Percentiles rank a stretch among this genome's conserved stretches.
phyloP scores from a whole-genome alignment of 37 sponge, comb jelly and placozoan species.

The Halisarca cf. caerulea region DNA sequence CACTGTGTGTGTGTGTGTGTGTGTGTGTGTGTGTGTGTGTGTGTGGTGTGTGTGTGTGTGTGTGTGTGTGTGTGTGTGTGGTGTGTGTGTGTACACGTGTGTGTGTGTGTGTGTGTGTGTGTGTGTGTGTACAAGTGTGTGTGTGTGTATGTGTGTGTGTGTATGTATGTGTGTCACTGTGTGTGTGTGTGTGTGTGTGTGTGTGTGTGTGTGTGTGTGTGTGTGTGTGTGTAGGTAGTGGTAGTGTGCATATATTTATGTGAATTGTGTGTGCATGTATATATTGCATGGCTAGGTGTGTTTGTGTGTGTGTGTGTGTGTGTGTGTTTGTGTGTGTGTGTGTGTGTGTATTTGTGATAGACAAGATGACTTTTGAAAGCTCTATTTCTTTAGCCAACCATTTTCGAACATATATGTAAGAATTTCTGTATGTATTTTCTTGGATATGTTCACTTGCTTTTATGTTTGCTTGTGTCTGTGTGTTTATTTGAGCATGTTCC shows the following conservation, averaged over 20 bases:
- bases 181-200: conserved; percentile 8
- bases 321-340: not conserved
- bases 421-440: too few species aligned
- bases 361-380: too few species aligned
- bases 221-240: not conserved
- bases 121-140: not conserved
- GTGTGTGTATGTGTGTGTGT: not conserved
- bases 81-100: not conserved
- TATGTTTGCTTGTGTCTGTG: too few species aligned
- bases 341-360: not conserved
- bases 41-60: conserved; percentile 16
- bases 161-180: conserved; percentile 24
- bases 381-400: too few species aligned
- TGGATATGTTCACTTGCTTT: too few species aligned
- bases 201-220: conserved; percentile 13
- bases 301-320: not conserved
- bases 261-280: not conserved
- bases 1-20: not conserved
- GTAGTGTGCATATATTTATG: too few species aligned
- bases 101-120: conserved; percentile 21
- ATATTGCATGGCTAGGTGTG: not conserved
- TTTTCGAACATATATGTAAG: too few species aligned
- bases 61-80: not conserved
- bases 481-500: too few species aligned
- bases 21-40: not conserved